Evolutionary conservation across 92 coral and sea anemone genomes (phyloP).

Genomic region (Epizoanthus scotinus): DNA sequence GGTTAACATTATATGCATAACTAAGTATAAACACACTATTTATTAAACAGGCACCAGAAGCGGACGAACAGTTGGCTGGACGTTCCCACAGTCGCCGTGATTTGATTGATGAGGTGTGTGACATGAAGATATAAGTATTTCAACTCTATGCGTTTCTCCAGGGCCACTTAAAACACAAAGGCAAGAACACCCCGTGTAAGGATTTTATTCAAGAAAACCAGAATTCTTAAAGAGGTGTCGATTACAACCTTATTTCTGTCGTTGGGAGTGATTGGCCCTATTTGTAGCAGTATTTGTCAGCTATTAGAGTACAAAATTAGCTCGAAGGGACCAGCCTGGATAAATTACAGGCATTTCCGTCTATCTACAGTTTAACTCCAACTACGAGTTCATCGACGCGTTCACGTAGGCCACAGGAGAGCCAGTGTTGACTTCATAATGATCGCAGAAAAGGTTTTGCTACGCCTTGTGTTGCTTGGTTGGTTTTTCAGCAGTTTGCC

Average conservation of each 20-base stretch:
- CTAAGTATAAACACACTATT: conserved; percentile 45
- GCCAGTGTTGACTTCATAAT: conserved; percentile 13
- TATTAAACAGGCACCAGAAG: conserved; percentile 40
- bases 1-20: conserved; percentile 68
- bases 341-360: conserved; percentile 42
- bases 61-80: conserved; percentile 43
- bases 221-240: conserved; percentile 45
- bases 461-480: conserved; percentile 20
- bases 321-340: conserved; percentile 16
- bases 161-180: conserved; percentile 26
- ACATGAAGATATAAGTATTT: conserved; percentile 11
- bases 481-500: conserved; percentile 1
- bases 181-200: conserved; percentile 8
- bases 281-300: conserved; percentile 45
- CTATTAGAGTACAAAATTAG: conserved; percentile 42
- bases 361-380: conserved; percentile 17
- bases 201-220: conserved; percentile 36
- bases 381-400: conserved; percentile 13
- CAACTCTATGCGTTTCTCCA: conserved; percentile 2
- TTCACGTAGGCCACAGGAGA: conserved; percentile 21
- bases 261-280: conserved; percentile 47
- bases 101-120: conserved; percentile 41
- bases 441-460: conserved; percentile 7
- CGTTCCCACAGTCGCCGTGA: conserved; percentile 30
- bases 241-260: conserved; percentile 38